Conservation (phyloP, 2,888 invertebrate species). For the Lepidocyrtinus sp. region DNA sequence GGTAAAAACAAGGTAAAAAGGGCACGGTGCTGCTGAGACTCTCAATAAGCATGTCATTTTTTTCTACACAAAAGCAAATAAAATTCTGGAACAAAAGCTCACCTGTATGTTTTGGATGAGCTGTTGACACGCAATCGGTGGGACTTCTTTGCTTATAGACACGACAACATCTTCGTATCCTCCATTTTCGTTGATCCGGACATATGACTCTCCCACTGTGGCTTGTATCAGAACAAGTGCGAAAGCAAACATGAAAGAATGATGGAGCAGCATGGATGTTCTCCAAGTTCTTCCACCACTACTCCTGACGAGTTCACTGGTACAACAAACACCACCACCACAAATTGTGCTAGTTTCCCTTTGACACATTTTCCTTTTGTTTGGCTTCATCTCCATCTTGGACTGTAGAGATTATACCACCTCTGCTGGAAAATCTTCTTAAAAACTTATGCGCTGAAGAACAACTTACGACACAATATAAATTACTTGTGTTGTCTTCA, state of each 20-base stretch:
- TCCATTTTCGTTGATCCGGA: conserved; percentile 68
- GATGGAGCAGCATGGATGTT: conserved; percentile 18
- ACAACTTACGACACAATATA: conserved; percentile 5
- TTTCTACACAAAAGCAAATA: neutral
- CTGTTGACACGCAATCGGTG: conserved; percentile 70
- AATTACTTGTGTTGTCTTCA: conserved; percentile 4
- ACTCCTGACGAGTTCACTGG: conserved; percentile 5
- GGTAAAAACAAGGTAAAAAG: conserved; percentile 4
- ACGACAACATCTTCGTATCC: conserved; percentile 70
- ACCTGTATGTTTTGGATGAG: conserved; percentile 70
- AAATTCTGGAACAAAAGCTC: conserved; percentile 40
- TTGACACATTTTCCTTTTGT: conserved; percentile 46
- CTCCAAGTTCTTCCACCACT: conserved; percentile 32
- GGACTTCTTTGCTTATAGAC: conserved; percentile 70
- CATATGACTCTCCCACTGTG: conserved; percentile 56
- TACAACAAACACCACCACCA: conserved; percentile 13
- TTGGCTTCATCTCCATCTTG: conserved; percentile 8
- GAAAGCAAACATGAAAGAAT: conserved; percentile 25
- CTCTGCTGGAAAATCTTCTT: too few species aligned
- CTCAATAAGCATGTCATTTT: conserved; percentile 3
- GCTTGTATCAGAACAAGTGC: conserved; percentile 39
- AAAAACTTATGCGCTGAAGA: too few species aligned
- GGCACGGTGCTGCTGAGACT: neutral
- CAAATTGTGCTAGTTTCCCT: conserved; percentile 39
- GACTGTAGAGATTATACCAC: too few species aligned